Evolutionary conservation across 2,888 invertebrate species (phyloP).

Genomic region (Aphidoletes aphidimyza): DNA sequence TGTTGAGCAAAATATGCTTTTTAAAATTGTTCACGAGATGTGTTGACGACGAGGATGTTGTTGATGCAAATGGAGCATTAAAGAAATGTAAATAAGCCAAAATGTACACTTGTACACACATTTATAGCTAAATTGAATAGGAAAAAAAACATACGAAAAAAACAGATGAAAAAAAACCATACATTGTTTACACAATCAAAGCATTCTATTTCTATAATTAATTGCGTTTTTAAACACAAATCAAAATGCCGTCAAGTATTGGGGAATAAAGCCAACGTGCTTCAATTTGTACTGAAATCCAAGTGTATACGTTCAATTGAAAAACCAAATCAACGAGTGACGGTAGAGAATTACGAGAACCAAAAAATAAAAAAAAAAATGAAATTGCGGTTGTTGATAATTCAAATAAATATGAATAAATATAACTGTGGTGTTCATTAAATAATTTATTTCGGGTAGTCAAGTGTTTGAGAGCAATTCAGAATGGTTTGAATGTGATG

Average conservation of each 20-base stretch:
- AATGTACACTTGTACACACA: not conserved
- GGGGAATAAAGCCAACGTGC: no score
- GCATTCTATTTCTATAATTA: constrained; percentile 21
- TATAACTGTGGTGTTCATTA: not conserved
- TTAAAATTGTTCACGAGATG: not conserved
- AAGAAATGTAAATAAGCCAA: constrained; percentile 32
- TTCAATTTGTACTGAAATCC: no score
- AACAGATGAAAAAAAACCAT: no score
- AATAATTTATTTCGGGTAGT: constrained; percentile 13
- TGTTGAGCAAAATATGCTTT: constrained; percentile 33
- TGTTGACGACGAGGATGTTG: constrained; percentile 14
- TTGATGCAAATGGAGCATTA: constrained; percentile 47
- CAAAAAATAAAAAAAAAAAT: no score
- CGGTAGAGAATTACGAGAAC: no score
- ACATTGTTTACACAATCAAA: not conserved
- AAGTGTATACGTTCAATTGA: no score
- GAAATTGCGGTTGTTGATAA: no score
- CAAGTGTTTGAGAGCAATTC: not conserved
- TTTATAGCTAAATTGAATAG: no score
- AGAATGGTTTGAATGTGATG: not conserved
- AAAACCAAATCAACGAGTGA: no score
- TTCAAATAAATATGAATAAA: constrained; percentile 48
- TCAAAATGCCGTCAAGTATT: not conserved
- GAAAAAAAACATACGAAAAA: no score
- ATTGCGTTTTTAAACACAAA: no score